Evolutionary conservation across 2,888 invertebrate genomes (phyloP), one percentile per base, ranked within the genome.

Genomic region (Cryptophagus acutangulus): DNA sequence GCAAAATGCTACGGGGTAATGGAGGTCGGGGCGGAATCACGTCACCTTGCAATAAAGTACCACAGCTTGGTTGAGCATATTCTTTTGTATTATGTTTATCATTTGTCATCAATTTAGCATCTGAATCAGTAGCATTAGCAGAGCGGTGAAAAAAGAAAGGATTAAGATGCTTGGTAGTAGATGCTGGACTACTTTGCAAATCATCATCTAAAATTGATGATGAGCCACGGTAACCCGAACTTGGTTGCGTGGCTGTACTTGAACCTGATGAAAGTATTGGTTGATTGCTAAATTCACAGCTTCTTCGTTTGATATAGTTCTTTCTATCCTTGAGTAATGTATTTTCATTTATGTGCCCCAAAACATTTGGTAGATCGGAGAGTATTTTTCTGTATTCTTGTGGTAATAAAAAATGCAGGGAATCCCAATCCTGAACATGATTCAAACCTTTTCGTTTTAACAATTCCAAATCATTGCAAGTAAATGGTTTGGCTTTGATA

Each of bases 381-480:
- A 92, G 66, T 49, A 90, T 76, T 60, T 84, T 82, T 48, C 81
- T 79, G 64, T 87, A 90, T 66, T 95, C 91, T 49, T 77, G 73
- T 2, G 95, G 95, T 47, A 95, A 70, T 34, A 95, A 74, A 52
- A 93, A 84, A 56, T 87, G 89, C 36, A 95, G 72, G 0, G 92
- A 93, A 58, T 91, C 89, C 94, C 94, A 95, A 67, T 95, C 95
- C 63, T 83, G 81, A 5, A 95, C 84, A 63, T 93, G 92, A 28
- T 80, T 77, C 48, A 89, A 81, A 38, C 88, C 87, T 66, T 84
- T 82, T 61, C 83, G 83, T 62, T 83, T 82, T 25, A 92, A 68
- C 45, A 82, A 77, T 68, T 91, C 91, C 36, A 89, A 76, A 61
- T 92, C 90, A 57, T 82, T 85, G 61, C 81, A 86, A 30, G 87